phyloP scores from a whole-genome alignment of 1,140 invertebrate species.

The Pachyrhynchus sulphureomaculatus region DNA sequence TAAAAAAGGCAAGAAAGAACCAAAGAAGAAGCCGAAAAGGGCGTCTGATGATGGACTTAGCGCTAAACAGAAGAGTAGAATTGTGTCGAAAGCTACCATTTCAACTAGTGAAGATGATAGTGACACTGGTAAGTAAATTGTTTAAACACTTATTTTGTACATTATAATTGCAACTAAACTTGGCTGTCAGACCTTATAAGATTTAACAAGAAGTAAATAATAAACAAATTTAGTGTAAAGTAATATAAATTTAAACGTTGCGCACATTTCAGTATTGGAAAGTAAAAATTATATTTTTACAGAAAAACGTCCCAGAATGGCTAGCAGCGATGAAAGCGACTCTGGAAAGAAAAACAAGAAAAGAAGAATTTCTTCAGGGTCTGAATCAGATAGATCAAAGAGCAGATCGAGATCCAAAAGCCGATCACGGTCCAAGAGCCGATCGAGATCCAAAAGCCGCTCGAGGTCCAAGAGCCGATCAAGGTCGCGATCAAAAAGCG shows the following conservation, averaged over 20 bases:
- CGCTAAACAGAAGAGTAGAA: conserved; percentile 80
- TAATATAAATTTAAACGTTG: too few species aligned
- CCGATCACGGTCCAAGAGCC: conserved; percentile 19
- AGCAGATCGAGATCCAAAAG: conserved; percentile 24
- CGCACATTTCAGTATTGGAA: too few species aligned
- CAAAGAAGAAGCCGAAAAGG: conserved; percentile 42
- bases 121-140: conserved; percentile 55
- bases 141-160: too few species aligned
- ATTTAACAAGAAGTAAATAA: too few species aligned
- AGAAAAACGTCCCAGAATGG: conserved; percentile 58
- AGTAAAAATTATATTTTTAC: neutral
- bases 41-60: conserved; percentile 67
- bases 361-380: conserved; percentile 54
- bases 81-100: conserved; percentile 93
- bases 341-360: conserved; percentile 53
- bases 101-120: conserved; percentile 92
- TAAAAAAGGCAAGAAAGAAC: conserved; percentile 54
- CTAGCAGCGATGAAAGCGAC: conserved; percentile 61
- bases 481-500: conserved; percentile 39
- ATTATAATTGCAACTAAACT: too few species aligned
- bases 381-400: conserved; percentile 44
- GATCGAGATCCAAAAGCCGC: conserved; percentile 35
- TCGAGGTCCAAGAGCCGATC: conserved; percentile 48
- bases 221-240: too few species aligned
- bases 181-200: too few species aligned